Evolutionary conservation across 2,888 invertebrate genomes (phyloP).

Genomic region (Aelia acuminata): DNA sequence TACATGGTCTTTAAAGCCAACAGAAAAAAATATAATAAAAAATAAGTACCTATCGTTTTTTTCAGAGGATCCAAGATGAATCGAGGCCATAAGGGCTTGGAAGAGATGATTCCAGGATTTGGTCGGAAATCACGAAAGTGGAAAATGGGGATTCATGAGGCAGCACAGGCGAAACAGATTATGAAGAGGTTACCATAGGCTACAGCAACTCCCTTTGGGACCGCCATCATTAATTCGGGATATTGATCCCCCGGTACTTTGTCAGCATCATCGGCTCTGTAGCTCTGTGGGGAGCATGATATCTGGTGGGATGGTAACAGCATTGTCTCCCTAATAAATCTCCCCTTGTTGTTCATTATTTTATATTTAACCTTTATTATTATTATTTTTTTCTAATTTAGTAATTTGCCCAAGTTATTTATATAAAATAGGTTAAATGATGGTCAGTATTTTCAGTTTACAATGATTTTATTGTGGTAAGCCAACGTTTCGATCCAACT

Average conservation of each 20-base stretch:
- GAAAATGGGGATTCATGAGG: background rate
- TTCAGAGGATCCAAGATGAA: background rate
- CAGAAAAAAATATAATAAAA: too few species aligned
- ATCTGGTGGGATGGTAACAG: background rate
- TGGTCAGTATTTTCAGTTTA: too few species aligned
- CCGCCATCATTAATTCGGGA: background rate
- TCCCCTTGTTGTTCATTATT: too few species aligned
- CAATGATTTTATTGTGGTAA: too few species aligned
- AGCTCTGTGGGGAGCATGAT: background rate
- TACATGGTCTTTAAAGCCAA: too few species aligned
- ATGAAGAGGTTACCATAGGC: background rate
- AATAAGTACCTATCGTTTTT: too few species aligned
- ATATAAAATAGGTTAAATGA: too few species aligned
- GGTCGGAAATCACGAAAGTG: background rate
- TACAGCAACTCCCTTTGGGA: background rate
- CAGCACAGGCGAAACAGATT: background rate
- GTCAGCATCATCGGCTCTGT: background rate
- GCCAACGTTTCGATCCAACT: too few species aligned
- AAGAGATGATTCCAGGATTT: background rate
- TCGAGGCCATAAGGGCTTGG: background rate
- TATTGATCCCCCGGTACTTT: background rate
- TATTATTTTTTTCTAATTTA: too few species aligned
- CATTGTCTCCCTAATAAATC: too few species aligned
- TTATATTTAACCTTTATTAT: too few species aligned
- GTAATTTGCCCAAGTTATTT: too few species aligned